Evolutionary conservation across 2,113 vertebrate species (phyloP), one percentile per base, ranked within the genome.

Genomic region (Petrocephalus zakoni): DNA sequence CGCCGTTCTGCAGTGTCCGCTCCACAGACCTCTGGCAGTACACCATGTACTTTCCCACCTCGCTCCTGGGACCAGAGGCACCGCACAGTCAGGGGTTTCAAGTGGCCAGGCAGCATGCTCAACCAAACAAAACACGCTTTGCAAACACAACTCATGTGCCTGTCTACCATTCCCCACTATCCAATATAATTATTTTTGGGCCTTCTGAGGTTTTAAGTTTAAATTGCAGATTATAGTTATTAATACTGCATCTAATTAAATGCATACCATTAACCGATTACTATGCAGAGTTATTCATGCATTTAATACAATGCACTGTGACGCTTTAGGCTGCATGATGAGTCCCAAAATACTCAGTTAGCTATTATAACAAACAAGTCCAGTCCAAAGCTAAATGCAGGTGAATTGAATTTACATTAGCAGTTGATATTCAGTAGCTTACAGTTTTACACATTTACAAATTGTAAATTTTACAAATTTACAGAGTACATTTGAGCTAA

Each of bases 1-100:
- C 97, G 0, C 97, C 96, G 0, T 95, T 95, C 92, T 96, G 96
- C 90, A 97, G 92, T 0, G 97, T 96, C 37, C 97, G 94, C 84
- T 97, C 96, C 89, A 97, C 92, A 1, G 97, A 97, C 83, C 97
- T 94, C 93, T 97, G 96, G 88, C 97, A 98, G 94, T 97, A 98
- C 89, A 96, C 96, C 0, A 96, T 96, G 89, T 97, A 98, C 93
- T 97, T 97, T 88, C 97, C 97, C 87, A 95, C 96, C 93, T 98
- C 97, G 83, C 92, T 97, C 94, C 97, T 98, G 90, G 22, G 51
- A 5, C 37, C 29, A 21, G 34, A 25, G 72, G 21, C 4, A 5
- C 52, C n/a, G 85, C 42, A 85, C n/a, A n/a, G 49, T 75, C 19
- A 52, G 22, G 42, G 42, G 47, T 1, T 46, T 6, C 1, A 21